Base-by-base conservation (phyloP, 1,140 invertebrate species). In the Littorina saxatilis region DNA sequence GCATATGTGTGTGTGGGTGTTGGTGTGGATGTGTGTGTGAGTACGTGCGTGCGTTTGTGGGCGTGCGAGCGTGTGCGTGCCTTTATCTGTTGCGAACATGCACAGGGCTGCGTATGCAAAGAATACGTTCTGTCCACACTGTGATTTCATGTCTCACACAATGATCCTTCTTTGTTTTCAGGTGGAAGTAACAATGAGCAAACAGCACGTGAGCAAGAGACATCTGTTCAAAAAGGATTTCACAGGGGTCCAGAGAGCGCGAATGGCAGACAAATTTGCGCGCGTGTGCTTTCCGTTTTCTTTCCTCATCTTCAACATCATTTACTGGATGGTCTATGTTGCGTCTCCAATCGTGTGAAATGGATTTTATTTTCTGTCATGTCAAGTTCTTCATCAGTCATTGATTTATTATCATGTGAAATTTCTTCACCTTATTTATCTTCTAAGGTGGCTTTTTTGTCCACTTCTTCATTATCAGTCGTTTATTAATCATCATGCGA, bases 231-330 rank as follows among this genome's bases (percentile, higher is more conserved):
- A 5, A 11, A 39, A 43, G 20, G 40, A 73, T n/a, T 39, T 29
- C 15, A 32, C 2, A 27, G 58, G 32, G 27, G 23, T 37, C 4
- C 35, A 78, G 76, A 78, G 29, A 43, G 76, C 76, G 3, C 76
- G 76, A 4, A 39, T 15, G 37, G 76, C 39, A 2, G 76, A 78
- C 55, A 78, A 78, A 20, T 40, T 40, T 29, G 39, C 96, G 0
- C 93, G 97, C n/a, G 93, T 98, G 76, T 91, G 97, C 32, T 98
- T 98, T 90, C 97, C 97, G 4, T 94, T 96, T 11, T 96, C 96
- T 1, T 98, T 97, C 88, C 94, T 94, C 0, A 91, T 97, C 0
- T 94, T 98, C 52, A 98, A 97, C 88, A 88, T 97, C 40, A 55
- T 58, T 29, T 84, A 84, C 72, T 82, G 77, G 80, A 20, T 70